Evolutionary conservation across 2,888 invertebrate genomes (phyloP), one percentile per base, ranked within the genome.

Genomic region (Aplocera efformata): DNA sequence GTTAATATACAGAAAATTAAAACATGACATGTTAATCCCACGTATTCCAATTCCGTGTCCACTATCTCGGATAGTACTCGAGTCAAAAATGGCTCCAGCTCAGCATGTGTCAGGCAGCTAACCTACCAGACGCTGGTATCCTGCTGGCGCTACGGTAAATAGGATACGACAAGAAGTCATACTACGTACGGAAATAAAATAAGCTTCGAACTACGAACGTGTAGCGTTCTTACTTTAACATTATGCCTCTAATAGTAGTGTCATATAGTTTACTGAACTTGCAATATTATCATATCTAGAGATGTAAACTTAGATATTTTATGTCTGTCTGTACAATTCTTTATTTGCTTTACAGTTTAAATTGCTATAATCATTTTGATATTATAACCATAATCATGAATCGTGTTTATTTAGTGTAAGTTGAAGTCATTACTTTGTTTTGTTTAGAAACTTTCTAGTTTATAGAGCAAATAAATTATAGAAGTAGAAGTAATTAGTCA

Each of bases 221-320:
- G 23, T 32, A 22, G 6, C 7, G 21, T 31, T 32, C 23, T 23
- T 7, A 22, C 23, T 32, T 22, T 10, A 2, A 23, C 22, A 32
- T 32, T 23, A 32, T 32, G 32, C 32, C 32, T n/a, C 23, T 23
- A 23, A 10, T 11, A 4, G 7, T 8, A 34, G 20, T 26, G 27
- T 27, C 35, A 35, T 11, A 23, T 11, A 23, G 28, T 28, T 28
- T 27, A 28, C 35, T 27, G 21, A 28, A 35, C 27, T 35, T 21
- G 21, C 20, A 10, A 9, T 11, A 27, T 25, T 25, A 25, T 25
- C 6, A 27, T 27, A 11, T 10, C 10, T 27, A 8, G 10, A 8
- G 11, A 27, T 1, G 11, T 27, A 27, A 27, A 27, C 3, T 7
- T 6, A 27, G 7, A 2, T 10, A 27, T 6, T 10, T 27, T 27